Evolutionary conservation across 2,888 invertebrate species (phyloP).

Genomic region (Drosophila limbata): DNA sequence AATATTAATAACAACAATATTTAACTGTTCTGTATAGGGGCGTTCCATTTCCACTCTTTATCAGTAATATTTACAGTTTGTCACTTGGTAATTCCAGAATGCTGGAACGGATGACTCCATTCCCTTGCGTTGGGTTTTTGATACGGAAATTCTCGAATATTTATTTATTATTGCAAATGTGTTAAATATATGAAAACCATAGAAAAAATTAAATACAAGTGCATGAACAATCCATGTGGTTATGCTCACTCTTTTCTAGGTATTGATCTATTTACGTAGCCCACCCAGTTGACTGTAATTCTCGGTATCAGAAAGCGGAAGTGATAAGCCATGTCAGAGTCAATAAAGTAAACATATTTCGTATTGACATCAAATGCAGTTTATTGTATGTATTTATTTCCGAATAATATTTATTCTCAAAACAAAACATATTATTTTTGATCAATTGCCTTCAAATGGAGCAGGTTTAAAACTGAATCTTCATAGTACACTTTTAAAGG

Average conservation of each 20-base stretch:
- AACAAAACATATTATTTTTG: neutral
- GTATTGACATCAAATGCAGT: conserved; percentile 18
- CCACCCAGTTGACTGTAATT: conserved; percentile 14
- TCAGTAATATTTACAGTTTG: conserved; percentile 43
- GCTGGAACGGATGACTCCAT: conserved; percentile 54
- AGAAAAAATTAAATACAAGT: conserved; percentile 2
- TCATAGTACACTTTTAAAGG: no score
- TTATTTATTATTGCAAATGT: neutral
- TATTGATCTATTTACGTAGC: conserved; percentile 29
- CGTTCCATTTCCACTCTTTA: conserved; percentile 35
- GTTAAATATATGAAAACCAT: neutral
- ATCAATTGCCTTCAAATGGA: neutral
- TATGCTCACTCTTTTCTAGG: conserved; percentile 30
- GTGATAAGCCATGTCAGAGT: conserved; percentile 39
- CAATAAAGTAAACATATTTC: conserved; percentile 13
- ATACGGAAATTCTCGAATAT: conserved; percentile 44
- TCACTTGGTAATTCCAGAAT: conserved; percentile 10
- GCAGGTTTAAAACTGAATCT: neutral
- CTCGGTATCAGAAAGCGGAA: conserved; percentile 35
- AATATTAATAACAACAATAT: conserved; percentile 14
- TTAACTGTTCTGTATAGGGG: conserved; percentile 34
- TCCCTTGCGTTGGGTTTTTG: conserved; percentile 27
- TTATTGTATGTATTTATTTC: neutral
- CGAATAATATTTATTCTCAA: neutral
- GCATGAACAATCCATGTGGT: conserved; percentile 1